Percentiles rank a stretch among this genome's conserved stretches.
Evolutionary conservation across 2,113 vertebrate genomes (phyloP).

Genomic region (Tachysurus vachellii): DNA sequence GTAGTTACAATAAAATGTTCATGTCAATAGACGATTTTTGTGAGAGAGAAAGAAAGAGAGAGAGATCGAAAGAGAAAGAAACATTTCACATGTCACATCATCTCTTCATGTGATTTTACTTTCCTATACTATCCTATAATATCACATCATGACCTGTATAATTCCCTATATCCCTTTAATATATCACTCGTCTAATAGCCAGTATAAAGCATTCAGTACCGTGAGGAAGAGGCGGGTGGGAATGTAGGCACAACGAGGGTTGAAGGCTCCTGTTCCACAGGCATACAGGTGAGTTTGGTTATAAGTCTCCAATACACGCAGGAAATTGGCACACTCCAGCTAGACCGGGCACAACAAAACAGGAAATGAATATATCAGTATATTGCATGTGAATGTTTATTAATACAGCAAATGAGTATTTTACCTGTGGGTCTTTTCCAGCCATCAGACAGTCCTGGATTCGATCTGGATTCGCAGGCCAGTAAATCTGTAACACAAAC

Average conservation of each 20-base stretch:
- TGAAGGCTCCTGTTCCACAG: conserved; percentile 79
- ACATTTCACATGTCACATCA: background rate
- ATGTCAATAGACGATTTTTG: background rate
- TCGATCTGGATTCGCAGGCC: conserved; percentile 76
- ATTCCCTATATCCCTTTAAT: background rate
- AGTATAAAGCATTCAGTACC: conserved; percentile 58
- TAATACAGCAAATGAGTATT: conserved; percentile 35
- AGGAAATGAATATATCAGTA: background rate
- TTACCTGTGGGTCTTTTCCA: conserved; percentile 77
- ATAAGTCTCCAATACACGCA: conserved; percentile 75
- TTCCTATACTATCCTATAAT: background rate
- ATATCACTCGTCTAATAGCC: background rate
- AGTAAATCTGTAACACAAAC: conserved; percentile 67
- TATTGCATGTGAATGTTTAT: conserved; percentile 21
- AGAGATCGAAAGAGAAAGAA: background rate
- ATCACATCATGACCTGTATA: background rate
- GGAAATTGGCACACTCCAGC: conserved; percentile 79
- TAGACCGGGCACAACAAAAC: conserved; percentile 45
- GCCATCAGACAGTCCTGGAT: conserved; percentile 80
- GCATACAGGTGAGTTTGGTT: conserved; percentile 79
- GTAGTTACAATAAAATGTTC: background rate
- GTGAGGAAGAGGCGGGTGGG: conserved; percentile 67
- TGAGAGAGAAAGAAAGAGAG: background rate
- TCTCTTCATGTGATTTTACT: background rate
- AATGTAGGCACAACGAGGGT: conserved; percentile 77